Conservation (phyloP, 2,888 invertebrate genomes). For the Fabriciana adippe region DNA sequence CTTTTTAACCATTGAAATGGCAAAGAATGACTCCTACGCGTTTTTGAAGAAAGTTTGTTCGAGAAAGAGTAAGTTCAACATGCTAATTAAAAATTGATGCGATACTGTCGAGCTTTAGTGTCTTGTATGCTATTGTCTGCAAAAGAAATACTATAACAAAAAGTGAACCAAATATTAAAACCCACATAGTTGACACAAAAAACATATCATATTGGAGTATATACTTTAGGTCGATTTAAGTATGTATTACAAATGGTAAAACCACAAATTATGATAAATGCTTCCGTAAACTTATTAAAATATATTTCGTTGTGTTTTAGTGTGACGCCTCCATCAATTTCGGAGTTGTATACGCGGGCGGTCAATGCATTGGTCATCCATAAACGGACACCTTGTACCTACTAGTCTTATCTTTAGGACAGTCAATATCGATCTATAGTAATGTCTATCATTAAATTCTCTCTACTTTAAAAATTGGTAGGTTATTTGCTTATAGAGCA, state of each 20-base stretch:
- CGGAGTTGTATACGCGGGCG: slow-evolving; percentile 68
- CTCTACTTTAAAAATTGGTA: slow-evolving; percentile 54
- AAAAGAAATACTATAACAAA: neutral
- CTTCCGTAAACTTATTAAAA: slow-evolving; percentile 74
- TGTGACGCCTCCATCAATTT: slow-evolving; percentile 68
- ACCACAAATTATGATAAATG: slow-evolving; percentile 55
- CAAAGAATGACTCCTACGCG: slow-evolving; percentile 10
- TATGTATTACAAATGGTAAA: slow-evolving; percentile 45
- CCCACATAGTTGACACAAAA: slow-evolving; percentile 21
- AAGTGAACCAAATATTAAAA: neutral
- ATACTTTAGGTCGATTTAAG: slow-evolving; percentile 55
- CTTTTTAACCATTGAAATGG: slow-evolving; percentile 7
- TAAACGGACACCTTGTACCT: slow-evolving; percentile 72
- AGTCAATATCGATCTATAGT: slow-evolving; percentile 61
- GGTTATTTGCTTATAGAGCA: slow-evolving; percentile 42
- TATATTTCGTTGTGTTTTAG: slow-evolving; percentile 69
- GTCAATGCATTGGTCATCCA: slow-evolving; percentile 74
- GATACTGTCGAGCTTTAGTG: too few relatives aligned
- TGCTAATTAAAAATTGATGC: slow-evolving; percentile 5
- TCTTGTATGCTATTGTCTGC: neutral
- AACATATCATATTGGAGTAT: slow-evolving; percentile 24
- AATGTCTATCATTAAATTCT: slow-evolving; percentile 64
- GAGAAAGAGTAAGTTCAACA: neutral
- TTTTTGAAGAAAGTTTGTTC: neutral
- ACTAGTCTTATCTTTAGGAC: slow-evolving; percentile 75